Evolutionary conservation across 2,888 invertebrate species (phyloP).

Genomic region (Agonopterix alstromeriana): DNA sequence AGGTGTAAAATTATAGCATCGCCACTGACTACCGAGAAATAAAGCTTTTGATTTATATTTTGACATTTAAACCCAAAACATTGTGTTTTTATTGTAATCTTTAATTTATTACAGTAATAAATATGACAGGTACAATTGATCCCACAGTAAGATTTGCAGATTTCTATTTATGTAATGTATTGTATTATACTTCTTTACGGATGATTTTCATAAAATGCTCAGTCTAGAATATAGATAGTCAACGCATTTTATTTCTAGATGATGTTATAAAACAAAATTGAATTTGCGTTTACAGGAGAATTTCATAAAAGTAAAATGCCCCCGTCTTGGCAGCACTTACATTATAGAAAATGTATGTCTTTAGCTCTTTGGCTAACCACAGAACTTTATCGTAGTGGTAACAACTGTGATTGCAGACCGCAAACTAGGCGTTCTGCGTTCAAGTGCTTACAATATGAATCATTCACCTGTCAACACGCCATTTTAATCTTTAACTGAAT

Average conservation of each 20-base stretch:
- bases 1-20: conserved; percentile 56
- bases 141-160: no score
- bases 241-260: no score
- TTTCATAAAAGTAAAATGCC: no score
- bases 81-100: conserved; percentile 50
- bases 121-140: conserved; percentile 30
- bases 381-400: conserved; percentile 21
- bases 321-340: no score
- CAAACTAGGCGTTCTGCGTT: conserved; percentile 22
- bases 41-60: conserved; percentile 60
- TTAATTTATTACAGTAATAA: conserved; percentile 59
- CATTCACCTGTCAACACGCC: conserved; percentile 17
- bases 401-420: conserved; percentile 31
- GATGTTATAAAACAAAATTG: no score
- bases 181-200: no score
- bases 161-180: no score
- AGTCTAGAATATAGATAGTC: no score
- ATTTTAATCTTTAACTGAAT: conserved; percentile 24
- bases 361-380: conserved; percentile 1
- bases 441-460: conserved; percentile 19
- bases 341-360: conserved; percentile 6
- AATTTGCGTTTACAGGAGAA: no score
- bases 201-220: no score
- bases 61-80: conserved; percentile 65
- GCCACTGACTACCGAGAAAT: conserved; percentile 36